Evolutionary conservation across 2,113 vertebrate genomes (phyloP), one percentile per base, ranked within the genome.

Genomic region (Elephas maximus): DNA sequence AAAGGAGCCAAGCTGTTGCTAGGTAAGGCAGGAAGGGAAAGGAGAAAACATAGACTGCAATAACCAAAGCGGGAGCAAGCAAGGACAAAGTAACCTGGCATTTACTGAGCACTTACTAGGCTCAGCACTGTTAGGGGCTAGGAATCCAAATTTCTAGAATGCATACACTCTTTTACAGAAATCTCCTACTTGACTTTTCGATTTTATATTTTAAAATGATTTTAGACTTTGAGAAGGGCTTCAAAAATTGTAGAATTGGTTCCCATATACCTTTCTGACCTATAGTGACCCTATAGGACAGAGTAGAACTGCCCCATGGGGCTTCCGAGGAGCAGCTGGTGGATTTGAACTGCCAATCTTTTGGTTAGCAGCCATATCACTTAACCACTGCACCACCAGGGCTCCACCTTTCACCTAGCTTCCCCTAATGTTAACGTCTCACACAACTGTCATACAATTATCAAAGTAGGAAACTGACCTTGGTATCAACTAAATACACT

Each of bases 1-100:
- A 10, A 84, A 79, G 97, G 84, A 45, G 2, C 62, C 23, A 14
- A 26, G 73, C 62, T 93, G 98, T 97, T 97, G 95, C 98, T 93
- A 97, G 92, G 96, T 37, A 84, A 57, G 53, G 76, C 76, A 87
- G 93, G 79, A 94, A 93, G 44, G 8, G 60, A 92, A 93, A 80
- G 45, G 28, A 37, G 90, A 82, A 71, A 96, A 95, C 90, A 96
- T 0, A 80, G 65, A 62, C 28, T 21, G 41, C 65, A 85, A 81
- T 67, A 95, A 73, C 26, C 79, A 73, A 57, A 21, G 23, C 20
- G 48, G 69, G n/a, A 90, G 63, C 37, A 78, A 82, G 33, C 45
- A 45, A 33, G 8, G 10, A 23, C n/a, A 83, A 91, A 48, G 48
- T 37, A 80, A 51, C 30, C 53, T 15, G 4, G 30, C 41, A 6